phyloP scores from a whole-genome alignment of 2,888 invertebrate species.

The Molorchus minor region DNA sequence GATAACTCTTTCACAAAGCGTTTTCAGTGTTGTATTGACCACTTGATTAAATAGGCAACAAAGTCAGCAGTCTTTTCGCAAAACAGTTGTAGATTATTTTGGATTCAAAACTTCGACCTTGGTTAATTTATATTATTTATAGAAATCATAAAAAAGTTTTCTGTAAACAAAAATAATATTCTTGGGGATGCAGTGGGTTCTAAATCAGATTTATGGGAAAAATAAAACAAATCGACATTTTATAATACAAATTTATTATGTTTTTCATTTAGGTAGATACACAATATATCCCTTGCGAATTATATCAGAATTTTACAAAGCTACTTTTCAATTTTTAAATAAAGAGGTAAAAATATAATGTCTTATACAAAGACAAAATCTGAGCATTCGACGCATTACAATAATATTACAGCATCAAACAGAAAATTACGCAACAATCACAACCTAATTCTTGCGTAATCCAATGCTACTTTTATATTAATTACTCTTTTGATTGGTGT shows the following conservation, averaged over 20 bases:
- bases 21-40: too few species aligned
- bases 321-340: constrained; percentile 63
- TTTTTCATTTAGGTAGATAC: constrained; percentile 73
- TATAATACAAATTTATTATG: constrained; percentile 76
- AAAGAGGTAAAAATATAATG: constrained; percentile 52
- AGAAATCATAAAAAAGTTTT: too few species aligned
- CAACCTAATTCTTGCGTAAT: not conserved
- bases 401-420: constrained; percentile 56
- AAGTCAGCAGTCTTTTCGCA: too few species aligned
- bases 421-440: constrained; percentile 36
- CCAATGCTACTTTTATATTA: constrained; percentile 25
- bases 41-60: too few species aligned
- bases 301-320: constrained; percentile 73
- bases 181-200: not conserved
- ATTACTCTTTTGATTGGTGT: constrained; percentile 54
- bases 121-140: too few species aligned
- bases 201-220: not conserved
- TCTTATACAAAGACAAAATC: constrained; percentile 50
- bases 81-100: too few species aligned
- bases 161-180: too few species aligned
- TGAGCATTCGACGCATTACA: constrained; percentile 61
- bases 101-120: too few species aligned
- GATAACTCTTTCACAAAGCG: too few species aligned
- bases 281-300: constrained; percentile 78
- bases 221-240: constrained; percentile 41